phyloP scores from a whole-genome alignment of 2,797 vertebrate genomes.

The Coreius guichenoti region DNA sequence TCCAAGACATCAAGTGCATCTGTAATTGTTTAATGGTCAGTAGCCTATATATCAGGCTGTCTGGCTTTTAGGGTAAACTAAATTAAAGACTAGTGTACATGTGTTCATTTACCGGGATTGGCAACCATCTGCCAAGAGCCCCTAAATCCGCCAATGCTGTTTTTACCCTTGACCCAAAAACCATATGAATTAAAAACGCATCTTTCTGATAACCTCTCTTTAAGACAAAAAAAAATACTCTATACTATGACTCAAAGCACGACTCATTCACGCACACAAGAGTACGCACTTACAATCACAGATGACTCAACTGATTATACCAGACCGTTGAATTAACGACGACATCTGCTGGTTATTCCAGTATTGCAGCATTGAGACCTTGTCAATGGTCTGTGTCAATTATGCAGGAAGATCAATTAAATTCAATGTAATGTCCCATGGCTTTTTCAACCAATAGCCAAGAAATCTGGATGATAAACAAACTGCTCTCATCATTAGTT shows the following conservation, averaged over 20 bases:
- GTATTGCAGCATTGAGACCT: neutral
- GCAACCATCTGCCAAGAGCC: conserved; percentile 51
- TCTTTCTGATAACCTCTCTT: conserved; percentile 21
- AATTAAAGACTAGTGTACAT: conserved; percentile 22
- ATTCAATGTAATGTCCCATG: neutral
- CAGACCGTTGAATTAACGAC: conserved; percentile 19
- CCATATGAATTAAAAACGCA: neutral
- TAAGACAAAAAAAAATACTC: neutral
- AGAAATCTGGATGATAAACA: neutral
- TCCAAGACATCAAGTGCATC: neutral
- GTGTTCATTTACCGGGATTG: conserved; percentile 41
- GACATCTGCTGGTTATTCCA: conserved; percentile 40
- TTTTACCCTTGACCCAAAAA: conserved; percentile 29
- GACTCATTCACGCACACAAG: conserved; percentile 14
- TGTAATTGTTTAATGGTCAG: neutral
- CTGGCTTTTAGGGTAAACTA: neutral
- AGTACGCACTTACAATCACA: neutral
- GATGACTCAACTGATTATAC: conserved; percentile 45
- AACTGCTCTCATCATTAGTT: neutral
- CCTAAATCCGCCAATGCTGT: conserved; percentile 39
- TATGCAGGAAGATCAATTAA: conserved; percentile 6
- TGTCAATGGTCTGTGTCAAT: neutral
- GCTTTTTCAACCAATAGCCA: neutral
- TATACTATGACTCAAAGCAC: neutral
- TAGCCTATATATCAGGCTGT: neutral